Conservation (phyloP, 2,888 invertebrate genomes). For the Hydrotaea diabolus region DNA sequence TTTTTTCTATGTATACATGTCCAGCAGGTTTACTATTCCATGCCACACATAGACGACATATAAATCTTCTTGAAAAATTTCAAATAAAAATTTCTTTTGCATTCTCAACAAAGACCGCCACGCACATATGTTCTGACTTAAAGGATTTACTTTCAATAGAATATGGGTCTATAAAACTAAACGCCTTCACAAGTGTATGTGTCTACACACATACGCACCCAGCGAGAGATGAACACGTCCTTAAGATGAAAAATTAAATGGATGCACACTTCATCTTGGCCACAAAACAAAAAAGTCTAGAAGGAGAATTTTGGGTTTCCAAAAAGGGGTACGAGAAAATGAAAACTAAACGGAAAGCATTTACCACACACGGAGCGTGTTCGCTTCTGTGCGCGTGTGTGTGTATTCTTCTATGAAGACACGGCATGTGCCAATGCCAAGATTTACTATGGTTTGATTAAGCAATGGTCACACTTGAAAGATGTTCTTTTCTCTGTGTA, state of each 20-base stretch:
- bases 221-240: conserved; percentile 17
- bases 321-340: conserved; percentile 18
- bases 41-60: conserved; percentile 30
- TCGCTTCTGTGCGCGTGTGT: background rate
- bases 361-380: conserved; percentile 19
- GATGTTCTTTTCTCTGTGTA: conserved; percentile 10
- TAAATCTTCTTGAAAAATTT: conserved; percentile 50
- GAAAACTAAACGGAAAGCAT: conserved; percentile 8
- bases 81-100: conserved; percentile 19
- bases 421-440: conserved; percentile 45
- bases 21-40: conserved; percentile 54
- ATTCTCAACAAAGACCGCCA: conserved; percentile 16
- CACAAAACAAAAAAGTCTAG: background rate
- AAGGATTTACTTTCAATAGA: conserved; percentile 50
- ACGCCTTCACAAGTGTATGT: background rate
- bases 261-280: conserved; percentile 26
- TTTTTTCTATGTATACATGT: background rate
- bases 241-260: conserved; percentile 57
- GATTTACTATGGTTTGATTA: conserved; percentile 59
- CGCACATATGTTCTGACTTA: conserved; percentile 62
- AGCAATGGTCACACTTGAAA: conserved; percentile 47
- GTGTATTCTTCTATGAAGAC: background rate
- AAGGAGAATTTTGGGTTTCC: background rate
- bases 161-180: conserved; percentile 14
- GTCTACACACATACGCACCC: background rate